Evolutionary conservation across 1,140 invertebrate species (phyloP), one percentile per base, ranked within the genome.

Genomic region (Papilio polytes): DNA sequence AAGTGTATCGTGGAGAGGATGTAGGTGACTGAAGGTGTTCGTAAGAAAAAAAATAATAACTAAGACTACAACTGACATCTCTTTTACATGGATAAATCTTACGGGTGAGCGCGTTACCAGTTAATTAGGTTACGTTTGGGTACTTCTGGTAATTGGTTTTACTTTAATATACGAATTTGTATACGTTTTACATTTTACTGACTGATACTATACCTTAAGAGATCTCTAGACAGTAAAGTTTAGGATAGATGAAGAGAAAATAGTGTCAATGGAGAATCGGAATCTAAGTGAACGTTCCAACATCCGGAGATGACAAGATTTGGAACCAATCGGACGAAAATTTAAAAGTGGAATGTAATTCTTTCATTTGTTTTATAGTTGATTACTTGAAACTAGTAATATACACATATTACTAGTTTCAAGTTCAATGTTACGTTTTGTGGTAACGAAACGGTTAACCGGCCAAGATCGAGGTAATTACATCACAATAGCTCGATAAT

Each of bases 371-470:
- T 63, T 63, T 22, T 9, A 63, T n/a, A n/a, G n/a, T n/a, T n/a
- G n/a, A n/a, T n/a, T n/a, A n/a, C n/a, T n/a, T n/a, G n/a, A n/a
- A n/a, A n/a, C n/a, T n/a, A n/a, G n/a, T n/a, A n/a, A n/a, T n/a
- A n/a, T n/a, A n/a, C n/a, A n/a, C n/a, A n/a, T n/a, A n/a, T n/a
- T n/a, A 26, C 70, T 22, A 46, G 51, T 53, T 53, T 53, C 83
- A 84, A 84, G 83, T 82, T 84, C 83, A 84, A 82, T 84, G 83
- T 84, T 77, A 84, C 81, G 80, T 73, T 74, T 70, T 73, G 73
- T 74, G 66, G 70, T 81, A 46, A 80, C 80, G 80, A 76, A 56
- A 80, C 31, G 53, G 7, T 51, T 63, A 83, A 72, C 53, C 73
- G n/a, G 26, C n/a, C 44, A 22, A 48, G 41, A 48, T 12, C 20